Evolutionary conservation across 2,888 invertebrate genomes (phyloP).

Genomic region (Busseola fusca): DNA sequence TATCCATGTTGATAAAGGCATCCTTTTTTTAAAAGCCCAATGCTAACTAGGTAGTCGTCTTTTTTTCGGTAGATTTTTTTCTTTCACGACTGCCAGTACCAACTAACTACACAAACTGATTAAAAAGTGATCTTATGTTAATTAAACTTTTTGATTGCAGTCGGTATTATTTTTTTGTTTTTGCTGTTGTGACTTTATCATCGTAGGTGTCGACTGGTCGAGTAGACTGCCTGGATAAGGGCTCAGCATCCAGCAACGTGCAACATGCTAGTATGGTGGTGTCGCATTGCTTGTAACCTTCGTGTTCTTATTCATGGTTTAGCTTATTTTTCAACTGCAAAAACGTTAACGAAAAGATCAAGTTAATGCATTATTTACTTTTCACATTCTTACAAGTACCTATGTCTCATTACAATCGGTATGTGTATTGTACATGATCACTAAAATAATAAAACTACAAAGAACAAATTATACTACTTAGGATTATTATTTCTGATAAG

Average conservation of each 20-base stretch:
- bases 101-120: neutral
- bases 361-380: neutral
- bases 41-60: too few species aligned
- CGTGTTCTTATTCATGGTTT: neutral
- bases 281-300: neutral
- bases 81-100: neutral
- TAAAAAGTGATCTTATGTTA: neutral
- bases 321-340: neutral
- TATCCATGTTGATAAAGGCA: neutral
- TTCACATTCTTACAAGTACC: neutral
- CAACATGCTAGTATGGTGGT: neutral
- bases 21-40: too few species aligned
- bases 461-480: slow-evolving; percentile 2
- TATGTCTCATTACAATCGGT: neutral
- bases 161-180: neutral
- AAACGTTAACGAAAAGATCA: neutral
- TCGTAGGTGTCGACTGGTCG: neutral
- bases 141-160: neutral
- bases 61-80: neutral
- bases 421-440: neutral
- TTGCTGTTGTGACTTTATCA: neutral
- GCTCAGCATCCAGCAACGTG: too few species aligned
- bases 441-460: neutral
- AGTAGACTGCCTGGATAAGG: neutral
- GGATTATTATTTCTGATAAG: slow-evolving; percentile 24